Evolutionary conservation across 2,113 vertebrate genomes (phyloP).

Genomic region (Tylochromis polylepis): DNA sequence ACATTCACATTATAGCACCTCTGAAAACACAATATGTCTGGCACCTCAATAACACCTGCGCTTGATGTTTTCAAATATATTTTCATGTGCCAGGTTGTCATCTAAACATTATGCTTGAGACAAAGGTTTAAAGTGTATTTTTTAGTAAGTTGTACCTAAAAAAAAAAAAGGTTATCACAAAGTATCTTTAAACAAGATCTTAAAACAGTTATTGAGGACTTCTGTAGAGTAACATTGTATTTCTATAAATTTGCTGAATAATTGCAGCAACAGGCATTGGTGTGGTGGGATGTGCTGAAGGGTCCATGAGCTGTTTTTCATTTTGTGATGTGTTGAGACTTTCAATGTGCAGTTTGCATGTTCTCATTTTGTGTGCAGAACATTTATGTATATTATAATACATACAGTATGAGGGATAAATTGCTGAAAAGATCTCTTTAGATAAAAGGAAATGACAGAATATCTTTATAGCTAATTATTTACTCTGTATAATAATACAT

Average conservation of each 20-base stretch:
- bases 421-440: background rate
- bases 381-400: background rate
- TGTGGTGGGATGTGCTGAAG: background rate
- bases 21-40: background rate
- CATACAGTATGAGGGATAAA: background rate
- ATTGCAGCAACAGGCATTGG: background rate
- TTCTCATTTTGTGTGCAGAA: background rate
- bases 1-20: slow-evolving; percentile 4
- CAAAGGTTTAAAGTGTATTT: background rate
- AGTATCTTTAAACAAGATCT: background rate
- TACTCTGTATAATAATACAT: background rate
- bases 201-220: background rate
- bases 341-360: background rate
- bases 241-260: background rate
- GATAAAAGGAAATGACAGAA: background rate
- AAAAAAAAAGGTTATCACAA: background rate
- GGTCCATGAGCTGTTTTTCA: background rate
- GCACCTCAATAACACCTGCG: background rate
- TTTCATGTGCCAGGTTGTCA: background rate
- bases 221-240: background rate
- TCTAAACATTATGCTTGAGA: background rate
- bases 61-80: background rate
- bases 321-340: background rate
- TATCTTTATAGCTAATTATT: background rate
- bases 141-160: background rate